These are phyloP conservation scores for Catostylus mosaicus DNA, from an alignment of 30 jellyfish, hydroid and myxozoan species.

Conservation along the genomic window DNA sequence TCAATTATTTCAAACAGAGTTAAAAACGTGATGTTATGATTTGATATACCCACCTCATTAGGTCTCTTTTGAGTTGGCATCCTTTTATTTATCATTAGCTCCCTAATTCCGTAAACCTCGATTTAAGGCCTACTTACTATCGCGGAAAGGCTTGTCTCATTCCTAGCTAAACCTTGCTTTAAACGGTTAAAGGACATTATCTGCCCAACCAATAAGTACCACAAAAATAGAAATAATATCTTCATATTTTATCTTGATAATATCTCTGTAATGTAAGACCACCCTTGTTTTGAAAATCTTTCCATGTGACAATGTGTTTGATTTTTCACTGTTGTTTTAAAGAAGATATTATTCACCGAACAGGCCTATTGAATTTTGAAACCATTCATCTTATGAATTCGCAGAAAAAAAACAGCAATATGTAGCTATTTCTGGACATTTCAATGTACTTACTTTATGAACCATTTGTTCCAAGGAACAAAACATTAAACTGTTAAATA, in stretches of 20 bases:
- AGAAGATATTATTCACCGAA: neutral
- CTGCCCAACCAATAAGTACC: slow-evolving; percentile 5
- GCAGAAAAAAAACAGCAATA: no score
- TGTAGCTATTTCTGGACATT: no score
- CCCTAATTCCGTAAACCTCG: slow-evolving; percentile 4
- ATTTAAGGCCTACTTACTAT: slow-evolving; percentile 5
- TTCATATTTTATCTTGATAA: neutral
- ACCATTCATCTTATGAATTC: no score
- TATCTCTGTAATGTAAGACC: neutral
- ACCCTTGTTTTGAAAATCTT: neutral
- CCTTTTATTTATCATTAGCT: neutral
- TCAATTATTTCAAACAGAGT: no score
- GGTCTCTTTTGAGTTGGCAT: neutral
- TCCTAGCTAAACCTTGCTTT: neutral
- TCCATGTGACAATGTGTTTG: neutral
- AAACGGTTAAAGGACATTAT: neutral
- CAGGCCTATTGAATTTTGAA: no score
- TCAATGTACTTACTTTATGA: no score
- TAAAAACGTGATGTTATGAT: neutral
- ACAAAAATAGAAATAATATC: neutral
- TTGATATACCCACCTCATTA: neutral
- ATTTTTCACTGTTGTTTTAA: neutral
- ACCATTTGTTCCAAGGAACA: no score
- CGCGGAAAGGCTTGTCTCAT: slow-evolving; percentile 9
- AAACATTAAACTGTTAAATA: no score